These are phyloP conservation scores for Mastomys natalensis DNA, from an alignment of 2,113 vertebrate genomes.

Conservation along the genomic window DNA sequence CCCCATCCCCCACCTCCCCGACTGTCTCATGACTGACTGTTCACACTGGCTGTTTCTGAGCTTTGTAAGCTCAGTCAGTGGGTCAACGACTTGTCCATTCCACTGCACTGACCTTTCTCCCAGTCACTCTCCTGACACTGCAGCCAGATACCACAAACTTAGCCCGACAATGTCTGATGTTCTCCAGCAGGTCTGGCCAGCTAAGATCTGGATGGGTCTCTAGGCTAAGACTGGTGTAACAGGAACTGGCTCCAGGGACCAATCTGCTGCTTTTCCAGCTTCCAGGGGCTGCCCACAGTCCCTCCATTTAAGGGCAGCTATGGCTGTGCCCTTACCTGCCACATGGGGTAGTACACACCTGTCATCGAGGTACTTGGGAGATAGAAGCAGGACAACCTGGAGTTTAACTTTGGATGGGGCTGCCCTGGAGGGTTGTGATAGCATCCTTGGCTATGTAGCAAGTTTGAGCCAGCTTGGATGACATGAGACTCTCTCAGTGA, in stretches of 20 bases:
- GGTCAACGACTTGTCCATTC: not conserved
- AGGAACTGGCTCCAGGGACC: not conserved
- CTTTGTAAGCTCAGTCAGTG: not conserved
- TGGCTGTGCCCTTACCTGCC: not conserved
- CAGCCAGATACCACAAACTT: not conserved
- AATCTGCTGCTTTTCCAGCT: not conserved
- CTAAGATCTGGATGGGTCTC: not conserved
- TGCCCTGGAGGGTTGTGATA: not conserved
- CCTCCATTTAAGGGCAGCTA: not conserved
- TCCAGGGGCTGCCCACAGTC: no score
- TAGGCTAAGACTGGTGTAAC: not conserved
- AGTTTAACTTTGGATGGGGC: not conserved
- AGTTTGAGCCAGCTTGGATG: not conserved
- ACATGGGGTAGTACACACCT: no score
- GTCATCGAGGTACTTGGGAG: not conserved
- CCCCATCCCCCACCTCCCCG: not conserved
- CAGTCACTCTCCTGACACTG: not conserved
- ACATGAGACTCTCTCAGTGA: not conserved
- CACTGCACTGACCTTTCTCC: no score
- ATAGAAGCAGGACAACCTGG: not conserved
- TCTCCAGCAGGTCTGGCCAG: not conserved
- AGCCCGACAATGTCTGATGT: not conserved
- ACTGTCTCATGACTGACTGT: not conserved
- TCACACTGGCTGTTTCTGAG: not conserved
- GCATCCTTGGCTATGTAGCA: not conserved